Base-by-base conservation (phyloP, 2,888 invertebrate genomes). In the Acanthoscelides obtectus region DNA sequence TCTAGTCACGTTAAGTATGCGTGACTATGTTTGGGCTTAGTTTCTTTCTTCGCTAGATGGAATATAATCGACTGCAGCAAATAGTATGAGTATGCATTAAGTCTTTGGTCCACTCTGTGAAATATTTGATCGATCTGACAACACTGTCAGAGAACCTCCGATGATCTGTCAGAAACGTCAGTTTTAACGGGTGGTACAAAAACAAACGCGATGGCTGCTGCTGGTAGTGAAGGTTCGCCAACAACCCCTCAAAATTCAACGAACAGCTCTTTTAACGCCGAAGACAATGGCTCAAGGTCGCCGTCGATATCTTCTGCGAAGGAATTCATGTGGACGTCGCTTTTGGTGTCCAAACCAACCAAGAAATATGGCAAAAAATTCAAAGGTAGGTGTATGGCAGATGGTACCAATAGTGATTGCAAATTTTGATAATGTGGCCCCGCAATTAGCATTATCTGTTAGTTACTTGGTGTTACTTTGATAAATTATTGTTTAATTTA, bases 231-330 rank as follows among this genome's bases (percentile, higher is more conserved):
- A 83, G 84, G 81, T 83, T 84, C 81, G 81, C 83, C 85, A 84
- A 83, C 82, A 81, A 82, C 79, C 78, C 81, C 82, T 74, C 77
- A 76, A 72, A 78, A 76, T 72, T 76, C 79, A 22, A 73, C 73
- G 72, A 77, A 73, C 74, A 77, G 73, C 73, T 72, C 74, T 4
- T 68, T 71, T 22, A 75, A 74, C 67, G 76, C 76, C 69, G 81
- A 81, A 74, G 79, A 85, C 82, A 86, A 82, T 80, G 82, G 84
- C 72, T 88, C 88, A 69, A 85, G 88, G 80, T 89, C 90, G 22
- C 88, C 89, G 12, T 89, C 90, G 64, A 83, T 87, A 72, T 87
- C 88, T 70, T 89, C 89, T n/a, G 84, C 88, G 66, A 82, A 86
- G 76, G 88, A 88, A 76, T 88, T 83, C 73, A 82, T 81, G 74